phyloP scores from a whole-genome alignment of 2,113 vertebrate species.

The Microtus ochrogaster region DNA sequence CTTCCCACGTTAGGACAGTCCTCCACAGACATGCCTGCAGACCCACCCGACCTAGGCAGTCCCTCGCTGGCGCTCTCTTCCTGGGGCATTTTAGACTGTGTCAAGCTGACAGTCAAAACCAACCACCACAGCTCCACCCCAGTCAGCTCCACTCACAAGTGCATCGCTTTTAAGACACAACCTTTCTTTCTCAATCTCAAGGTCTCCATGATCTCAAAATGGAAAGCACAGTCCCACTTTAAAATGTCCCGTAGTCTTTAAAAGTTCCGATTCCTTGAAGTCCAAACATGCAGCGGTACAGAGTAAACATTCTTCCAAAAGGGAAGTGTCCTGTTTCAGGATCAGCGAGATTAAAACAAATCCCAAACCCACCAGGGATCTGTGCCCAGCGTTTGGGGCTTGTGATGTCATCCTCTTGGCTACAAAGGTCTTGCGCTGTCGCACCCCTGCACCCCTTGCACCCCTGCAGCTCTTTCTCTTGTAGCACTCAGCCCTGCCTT shows the following conservation, averaged over 20 bases:
- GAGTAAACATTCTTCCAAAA: background rate
- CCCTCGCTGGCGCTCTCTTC: background rate
- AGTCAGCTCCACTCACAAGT: background rate
- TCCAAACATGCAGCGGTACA: background rate
- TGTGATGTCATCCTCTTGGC: background rate
- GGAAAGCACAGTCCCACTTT: background rate
- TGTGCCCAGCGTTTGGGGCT: background rate
- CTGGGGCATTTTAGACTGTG: background rate
- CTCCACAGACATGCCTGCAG: background rate
- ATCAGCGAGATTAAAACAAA: background rate
- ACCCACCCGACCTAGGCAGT: background rate
- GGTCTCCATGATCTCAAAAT: background rate
- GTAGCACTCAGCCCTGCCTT: background rate
- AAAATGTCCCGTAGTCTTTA: background rate
- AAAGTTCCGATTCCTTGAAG: background rate
- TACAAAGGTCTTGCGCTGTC: background rate
- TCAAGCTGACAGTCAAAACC: background rate
- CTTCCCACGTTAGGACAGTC: background rate
- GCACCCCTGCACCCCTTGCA: background rate
- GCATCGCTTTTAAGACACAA: background rate
- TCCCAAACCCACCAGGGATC: background rate
- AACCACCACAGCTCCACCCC: too few species aligned
- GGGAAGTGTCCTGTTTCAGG: background rate
- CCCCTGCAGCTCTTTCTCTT: background rate
- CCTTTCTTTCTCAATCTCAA: background rate